Percentiles rank a stretch among this genome's conserved stretches.
Conservation (phyloP, 2,797 vertebrate genomes). For the Alectoris magna region DNA sequence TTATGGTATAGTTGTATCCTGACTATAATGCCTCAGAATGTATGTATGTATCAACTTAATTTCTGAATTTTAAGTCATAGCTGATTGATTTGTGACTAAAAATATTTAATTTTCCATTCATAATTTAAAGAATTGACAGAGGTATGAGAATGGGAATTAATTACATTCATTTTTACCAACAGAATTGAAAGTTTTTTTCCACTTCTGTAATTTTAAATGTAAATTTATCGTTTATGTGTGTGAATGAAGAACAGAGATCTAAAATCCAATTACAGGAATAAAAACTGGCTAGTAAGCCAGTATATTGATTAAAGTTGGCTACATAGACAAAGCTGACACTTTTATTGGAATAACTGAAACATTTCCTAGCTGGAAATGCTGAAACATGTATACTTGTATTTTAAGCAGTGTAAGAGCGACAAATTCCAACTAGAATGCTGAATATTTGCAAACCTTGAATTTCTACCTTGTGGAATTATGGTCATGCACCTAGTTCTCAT, state of each 20-base stretch:
- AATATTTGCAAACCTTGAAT: not conserved
- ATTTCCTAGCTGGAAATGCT: not conserved
- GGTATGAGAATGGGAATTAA: not conserved
- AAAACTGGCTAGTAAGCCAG: not conserved
- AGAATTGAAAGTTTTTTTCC: not conserved
- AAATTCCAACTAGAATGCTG: not conserved
- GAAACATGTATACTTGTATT: not conserved
- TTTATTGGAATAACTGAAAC: not conserved
- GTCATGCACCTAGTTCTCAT: fast-evolving
- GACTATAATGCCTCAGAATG: not conserved
- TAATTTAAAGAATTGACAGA: not conserved
- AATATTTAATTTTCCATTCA: not conserved
- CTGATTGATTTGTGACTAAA: not conserved
- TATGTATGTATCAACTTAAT: not conserved
- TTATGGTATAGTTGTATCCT: not conserved
- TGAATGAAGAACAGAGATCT: not conserved
- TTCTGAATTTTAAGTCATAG: not conserved
- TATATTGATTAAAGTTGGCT: not conserved
- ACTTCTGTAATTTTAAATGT: not conserved
- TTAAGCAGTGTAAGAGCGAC: not conserved
- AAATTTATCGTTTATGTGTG: not conserved
- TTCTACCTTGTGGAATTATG: not conserved
- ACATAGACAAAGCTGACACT: not conserved
- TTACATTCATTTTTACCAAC: not conserved
- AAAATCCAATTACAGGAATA: not conserved